Percentiles rank a stretch among this genome's conserved stretches.
These are phyloP conservation scores for Sarcophaga carnaria DNA, from an alignment of 2,888 invertebrate species.

Conservation along the genomic window DNA sequence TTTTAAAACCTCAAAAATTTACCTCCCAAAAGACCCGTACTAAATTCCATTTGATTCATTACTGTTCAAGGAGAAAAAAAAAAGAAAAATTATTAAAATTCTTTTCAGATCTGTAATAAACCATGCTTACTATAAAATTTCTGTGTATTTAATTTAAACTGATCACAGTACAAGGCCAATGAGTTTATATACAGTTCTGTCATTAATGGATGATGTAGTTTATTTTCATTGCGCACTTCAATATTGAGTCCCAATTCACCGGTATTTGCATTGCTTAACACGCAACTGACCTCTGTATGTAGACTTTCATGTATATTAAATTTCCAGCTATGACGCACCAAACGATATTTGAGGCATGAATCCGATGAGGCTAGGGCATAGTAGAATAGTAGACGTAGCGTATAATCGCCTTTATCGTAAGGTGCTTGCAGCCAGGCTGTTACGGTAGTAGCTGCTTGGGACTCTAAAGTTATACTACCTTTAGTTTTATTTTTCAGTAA, in stretches of 20 bases:
- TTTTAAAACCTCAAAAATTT: neutral
- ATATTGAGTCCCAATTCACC: constrained; percentile 85
- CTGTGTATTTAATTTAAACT: constrained; percentile 76
- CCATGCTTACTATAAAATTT: constrained; percentile 77
- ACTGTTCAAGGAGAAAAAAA: constrained; percentile 71
- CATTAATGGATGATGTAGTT: constrained; percentile 83
- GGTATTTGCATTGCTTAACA: constrained; percentile 83
- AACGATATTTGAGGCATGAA: constrained; percentile 82
- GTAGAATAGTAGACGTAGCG: constrained; percentile 88
- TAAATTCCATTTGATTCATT: constrained; percentile 79
- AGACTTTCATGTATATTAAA: constrained; percentile 85
- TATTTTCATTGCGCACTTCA: constrained; percentile 87
- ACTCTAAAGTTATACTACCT: constrained; percentile 74
- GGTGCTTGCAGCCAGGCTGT: constrained; percentile 88
- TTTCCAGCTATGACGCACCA: constrained; percentile 86
- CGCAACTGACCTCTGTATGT: constrained; percentile 83
- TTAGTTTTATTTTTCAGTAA: constrained; percentile 73
- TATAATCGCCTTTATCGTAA: constrained; percentile 84
- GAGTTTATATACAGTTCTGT: constrained; percentile 79
- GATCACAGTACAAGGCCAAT: constrained; percentile 78
- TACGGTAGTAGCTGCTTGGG: constrained; percentile 78
- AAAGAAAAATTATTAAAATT: neutral
- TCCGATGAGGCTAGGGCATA: constrained; percentile 83
- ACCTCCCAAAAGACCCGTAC: constrained; percentile 76
- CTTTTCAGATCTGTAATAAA: neutral